These are phyloP conservation scores for Philopotamus ludificatus DNA, from an alignment of 1,140 invertebrate species.

Conservation along the genomic window DNA sequence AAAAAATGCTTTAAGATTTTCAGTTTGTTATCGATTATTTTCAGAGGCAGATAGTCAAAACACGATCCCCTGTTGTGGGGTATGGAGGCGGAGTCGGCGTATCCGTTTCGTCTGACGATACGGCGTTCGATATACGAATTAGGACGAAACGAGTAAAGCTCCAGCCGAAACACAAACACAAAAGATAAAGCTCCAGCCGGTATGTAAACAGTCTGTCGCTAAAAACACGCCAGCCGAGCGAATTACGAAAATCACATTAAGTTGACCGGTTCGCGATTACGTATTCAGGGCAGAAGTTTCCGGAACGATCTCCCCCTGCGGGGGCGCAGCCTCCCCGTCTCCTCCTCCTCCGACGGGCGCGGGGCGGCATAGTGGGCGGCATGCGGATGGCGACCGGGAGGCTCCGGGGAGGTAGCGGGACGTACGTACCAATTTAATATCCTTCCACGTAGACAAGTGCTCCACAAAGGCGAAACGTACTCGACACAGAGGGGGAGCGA, in stretches of 20 bases:
- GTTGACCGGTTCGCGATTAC: conserved; percentile 36
- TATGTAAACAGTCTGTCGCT: conserved; percentile 23
- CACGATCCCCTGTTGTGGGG: no score
- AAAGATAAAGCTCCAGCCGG: not conserved
- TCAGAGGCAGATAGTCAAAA: no score
- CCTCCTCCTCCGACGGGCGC: not conserved
- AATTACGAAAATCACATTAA: conserved; percentile 38
- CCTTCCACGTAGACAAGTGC: conserved; percentile 39
- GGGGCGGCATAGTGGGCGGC: not conserved
- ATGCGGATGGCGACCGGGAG: not conserved
- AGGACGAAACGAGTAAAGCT: not conserved
- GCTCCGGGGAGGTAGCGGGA: conserved; percentile 1
- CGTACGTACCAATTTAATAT: conserved; percentile 35
- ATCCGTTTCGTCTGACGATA: no score
- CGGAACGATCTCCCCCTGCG: conserved; percentile 14
- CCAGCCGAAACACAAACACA: not conserved
- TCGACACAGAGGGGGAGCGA: not conserved
- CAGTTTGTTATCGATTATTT: no score
- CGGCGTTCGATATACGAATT: no score
- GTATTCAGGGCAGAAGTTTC: conserved; percentile 39
- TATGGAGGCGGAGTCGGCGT: no score
- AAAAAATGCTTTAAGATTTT: no score
- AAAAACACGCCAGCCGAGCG: conserved; percentile 12
- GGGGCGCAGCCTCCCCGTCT: not conserved
- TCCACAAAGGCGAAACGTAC: conserved; percentile 34